Percentiles rank a stretch among this genome's conserved stretches.
Conservation (phyloP, 1,140 invertebrate species). For the Metaphire vulgaris region DNA sequence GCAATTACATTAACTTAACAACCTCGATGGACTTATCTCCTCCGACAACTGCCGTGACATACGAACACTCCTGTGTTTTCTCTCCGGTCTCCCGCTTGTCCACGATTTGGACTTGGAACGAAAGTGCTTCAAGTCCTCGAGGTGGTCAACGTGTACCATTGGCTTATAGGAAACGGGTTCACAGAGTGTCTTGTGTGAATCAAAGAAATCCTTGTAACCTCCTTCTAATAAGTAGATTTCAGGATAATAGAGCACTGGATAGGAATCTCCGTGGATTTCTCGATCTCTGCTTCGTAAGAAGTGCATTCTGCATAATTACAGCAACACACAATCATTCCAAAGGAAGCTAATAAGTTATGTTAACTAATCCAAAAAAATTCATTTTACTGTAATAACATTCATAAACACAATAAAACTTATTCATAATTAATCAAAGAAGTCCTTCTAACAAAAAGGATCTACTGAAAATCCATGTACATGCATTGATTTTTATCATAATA, state of each 20-base stretch:
- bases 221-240: background rate
- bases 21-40: no score
- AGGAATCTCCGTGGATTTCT: background rate
- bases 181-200: background rate
- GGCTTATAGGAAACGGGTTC: background rate
- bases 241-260: background rate
- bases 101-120: slow-evolving; percentile 69
- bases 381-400: no score
- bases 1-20: no score
- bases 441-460: background rate
- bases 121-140: slow-evolving; percentile 55
- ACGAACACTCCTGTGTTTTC: no score
- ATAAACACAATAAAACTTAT: no score
- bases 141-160: background rate
- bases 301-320: no score
- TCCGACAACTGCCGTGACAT: no score
- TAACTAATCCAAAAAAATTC: no score
- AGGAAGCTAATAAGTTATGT: no score
- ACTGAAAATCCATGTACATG: background rate
- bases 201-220: background rate
- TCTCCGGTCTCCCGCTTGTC: no score
- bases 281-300: background rate
- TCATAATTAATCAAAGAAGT: background rate
- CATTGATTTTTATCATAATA: no score
- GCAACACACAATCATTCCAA: no score